phyloP scores from a whole-genome alignment of 2,113 vertebrate genomes.

The Vicugna pacos region DNA sequence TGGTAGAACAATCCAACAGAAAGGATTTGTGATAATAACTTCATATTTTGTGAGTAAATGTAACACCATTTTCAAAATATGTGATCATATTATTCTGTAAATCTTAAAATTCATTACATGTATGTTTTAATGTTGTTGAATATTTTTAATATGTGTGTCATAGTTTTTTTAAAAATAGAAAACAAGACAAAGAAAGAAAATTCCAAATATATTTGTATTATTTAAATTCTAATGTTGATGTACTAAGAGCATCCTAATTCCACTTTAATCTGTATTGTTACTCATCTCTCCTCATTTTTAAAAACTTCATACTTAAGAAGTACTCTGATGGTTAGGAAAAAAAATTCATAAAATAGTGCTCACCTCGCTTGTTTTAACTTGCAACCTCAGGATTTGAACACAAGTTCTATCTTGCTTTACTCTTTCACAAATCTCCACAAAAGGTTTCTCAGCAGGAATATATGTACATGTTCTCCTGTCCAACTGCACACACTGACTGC shows the following conservation, averaged over 20 bases:
- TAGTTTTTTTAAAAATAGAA: neutral
- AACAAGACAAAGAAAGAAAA: constrained; percentile 27
- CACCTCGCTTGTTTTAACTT: constrained; percentile 82
- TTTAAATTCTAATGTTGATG: constrained; percentile 57
- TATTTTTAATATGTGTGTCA: neutral
- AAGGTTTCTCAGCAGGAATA: constrained; percentile 72
- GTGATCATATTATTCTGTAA: constrained; percentile 8
- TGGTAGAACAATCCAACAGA: constrained; percentile 38
- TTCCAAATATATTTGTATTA: constrained; percentile 40
- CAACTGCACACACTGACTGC: constrained; percentile 50
- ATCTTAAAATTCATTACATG: constrained; percentile 7
- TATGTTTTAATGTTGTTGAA: constrained; percentile 48
- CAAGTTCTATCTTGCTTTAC: constrained; percentile 83
- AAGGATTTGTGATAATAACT: constrained; percentile 17
- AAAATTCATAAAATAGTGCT: constrained; percentile 65
- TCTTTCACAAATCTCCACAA: constrained; percentile 66
- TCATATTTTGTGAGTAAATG: constrained; percentile 33
- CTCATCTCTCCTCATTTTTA: constrained; percentile 50
- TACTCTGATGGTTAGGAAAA: constrained; percentile 75
- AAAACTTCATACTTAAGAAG: constrained; percentile 58
- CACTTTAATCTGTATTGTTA: constrained; percentile 2
- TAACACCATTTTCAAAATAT: constrained; percentile 20
- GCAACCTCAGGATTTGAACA: constrained; percentile 81
- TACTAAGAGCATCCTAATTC: neutral
- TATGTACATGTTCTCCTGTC: neutral